Evolutionary conservation across 2,113 vertebrate species (phyloP).

Genomic region (Gobio gobio): DNA sequence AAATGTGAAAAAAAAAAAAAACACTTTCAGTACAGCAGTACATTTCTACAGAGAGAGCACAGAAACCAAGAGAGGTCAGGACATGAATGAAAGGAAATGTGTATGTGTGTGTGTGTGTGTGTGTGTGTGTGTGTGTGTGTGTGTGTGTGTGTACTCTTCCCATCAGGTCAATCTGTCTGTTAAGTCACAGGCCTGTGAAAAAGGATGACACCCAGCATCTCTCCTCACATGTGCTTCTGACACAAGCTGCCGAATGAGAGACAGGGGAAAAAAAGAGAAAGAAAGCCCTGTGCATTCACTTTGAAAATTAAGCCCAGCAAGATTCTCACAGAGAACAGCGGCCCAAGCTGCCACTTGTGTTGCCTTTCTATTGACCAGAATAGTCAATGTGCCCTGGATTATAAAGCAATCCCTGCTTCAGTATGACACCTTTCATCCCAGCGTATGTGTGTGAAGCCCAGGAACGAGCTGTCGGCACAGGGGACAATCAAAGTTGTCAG

Average conservation of each 20-base stretch:
- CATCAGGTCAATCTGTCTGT: constrained; percentile 65
- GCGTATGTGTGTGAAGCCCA: constrained; percentile 69
- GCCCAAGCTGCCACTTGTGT: constrained; percentile 81
- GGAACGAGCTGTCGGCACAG: constrained; percentile 74
- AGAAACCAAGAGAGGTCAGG: background rate
- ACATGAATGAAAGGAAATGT: background rate
- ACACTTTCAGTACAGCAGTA: background rate
- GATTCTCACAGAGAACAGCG: constrained; percentile 74
- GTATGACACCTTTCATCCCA: constrained; percentile 79
- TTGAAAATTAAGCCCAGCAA: constrained; percentile 83
- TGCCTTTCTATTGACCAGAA: constrained; percentile 80
- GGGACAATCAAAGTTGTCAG: constrained; percentile 76
- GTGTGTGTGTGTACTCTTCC: constrained; percentile 55
- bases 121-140: background rate
- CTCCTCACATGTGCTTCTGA: constrained; percentile 74
- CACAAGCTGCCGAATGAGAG: constrained; percentile 64
- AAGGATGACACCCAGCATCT: constrained; percentile 69
- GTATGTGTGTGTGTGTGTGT: constrained; percentile 46
- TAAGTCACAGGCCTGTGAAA: constrained; percentile 66
- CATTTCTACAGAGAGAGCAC: constrained; percentile 2
- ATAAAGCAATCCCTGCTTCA: constrained; percentile 80
- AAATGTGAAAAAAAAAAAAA: background rate
- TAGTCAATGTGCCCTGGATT: constrained; percentile 80
- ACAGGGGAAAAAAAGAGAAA: constrained; percentile 37
- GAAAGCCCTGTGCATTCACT: constrained; percentile 75